phyloP scores from a whole-genome alignment of 2,797 vertebrate genomes.

The Coluber constrictor region DNA sequence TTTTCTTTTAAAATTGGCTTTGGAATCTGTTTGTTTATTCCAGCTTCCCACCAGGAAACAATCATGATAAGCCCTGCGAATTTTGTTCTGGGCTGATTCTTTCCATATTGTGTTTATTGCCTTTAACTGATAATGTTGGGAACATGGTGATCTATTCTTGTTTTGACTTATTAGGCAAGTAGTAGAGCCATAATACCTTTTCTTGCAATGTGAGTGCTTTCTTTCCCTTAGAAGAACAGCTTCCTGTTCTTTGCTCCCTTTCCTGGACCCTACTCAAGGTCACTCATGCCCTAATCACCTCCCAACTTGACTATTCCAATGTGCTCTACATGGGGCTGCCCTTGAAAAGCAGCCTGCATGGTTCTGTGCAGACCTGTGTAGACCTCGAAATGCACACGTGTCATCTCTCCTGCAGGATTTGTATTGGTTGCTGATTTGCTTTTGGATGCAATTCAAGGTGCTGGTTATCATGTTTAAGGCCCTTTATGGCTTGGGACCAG shows the following conservation, averaged over 20 bases:
- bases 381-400: background rate
- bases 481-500: background rate
- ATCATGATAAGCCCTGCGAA: constrained; percentile 79
- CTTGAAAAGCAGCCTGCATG: too few relatives aligned
- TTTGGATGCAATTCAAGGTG: background rate
- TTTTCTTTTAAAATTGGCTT: constrained; percentile 62
- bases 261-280: background rate
- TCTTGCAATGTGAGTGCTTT: constrained; percentile 27
- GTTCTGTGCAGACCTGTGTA: background rate
- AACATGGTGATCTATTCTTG: constrained; percentile 68
- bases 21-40: constrained; percentile 72
- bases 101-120: constrained; percentile 58
- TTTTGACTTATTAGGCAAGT: constrained; percentile 65
- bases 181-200: constrained; percentile 36
- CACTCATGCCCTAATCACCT: background rate
- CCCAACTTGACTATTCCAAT: background rate
- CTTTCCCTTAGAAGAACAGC: constrained; percentile 6
- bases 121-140: constrained; percentile 73
- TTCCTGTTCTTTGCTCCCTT: background rate
- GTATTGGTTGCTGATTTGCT: background rate
- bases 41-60: constrained; percentile 79
- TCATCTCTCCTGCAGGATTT: background rate
- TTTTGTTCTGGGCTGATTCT: constrained; percentile 63
- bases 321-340: background rate
- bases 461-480: background rate